These are phyloP conservation scores for Ormyrus rosae DNA, from an alignment of 2,888 invertebrate species.

Conservation along the genomic window DNA sequence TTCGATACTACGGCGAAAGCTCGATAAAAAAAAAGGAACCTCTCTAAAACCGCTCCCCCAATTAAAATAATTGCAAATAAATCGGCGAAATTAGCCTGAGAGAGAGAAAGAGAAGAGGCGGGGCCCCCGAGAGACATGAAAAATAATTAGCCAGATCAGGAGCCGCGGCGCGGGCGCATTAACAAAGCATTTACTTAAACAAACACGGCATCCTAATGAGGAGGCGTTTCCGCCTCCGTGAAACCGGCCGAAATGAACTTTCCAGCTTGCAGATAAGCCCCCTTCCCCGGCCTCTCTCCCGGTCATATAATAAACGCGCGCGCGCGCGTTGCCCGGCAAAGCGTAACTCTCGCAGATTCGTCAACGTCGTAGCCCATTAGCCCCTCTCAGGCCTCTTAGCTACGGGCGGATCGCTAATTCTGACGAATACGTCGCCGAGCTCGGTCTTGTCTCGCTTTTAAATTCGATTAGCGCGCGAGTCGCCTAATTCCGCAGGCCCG, in stretches of 20 bases:
- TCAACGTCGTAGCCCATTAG: conserved; percentile 35
- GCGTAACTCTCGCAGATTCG: conserved; percentile 22
- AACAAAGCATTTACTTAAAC: conserved; percentile 8
- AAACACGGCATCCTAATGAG: not conserved
- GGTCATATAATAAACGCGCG: no score
- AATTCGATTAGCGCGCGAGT: conserved; percentile 30
- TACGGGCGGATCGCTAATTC: not conserved
- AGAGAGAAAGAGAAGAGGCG: no score
- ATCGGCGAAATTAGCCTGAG: no score
- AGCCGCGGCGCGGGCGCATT: not conserved
- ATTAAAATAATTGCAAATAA: no score
- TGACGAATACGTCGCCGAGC: not conserved
- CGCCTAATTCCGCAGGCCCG: conserved; percentile 1
- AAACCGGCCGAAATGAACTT: conserved; percentile 33
- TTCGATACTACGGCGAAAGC: not conserved
- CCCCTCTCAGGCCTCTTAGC: not conserved
- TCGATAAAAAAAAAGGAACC: no score
- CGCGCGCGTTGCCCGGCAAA: not conserved
- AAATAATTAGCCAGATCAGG: no score
- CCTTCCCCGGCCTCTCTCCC: no score
- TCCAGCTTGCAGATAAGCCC: not conserved
- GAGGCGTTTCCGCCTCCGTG: not conserved
- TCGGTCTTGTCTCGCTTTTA: conserved; percentile 9
- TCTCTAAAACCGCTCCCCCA: no score
- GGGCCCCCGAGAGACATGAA: no score